Evolutionary conservation across 2,888 invertebrate genomes (phyloP).

Genomic region (Diaprepes abbreviatus): DNA sequence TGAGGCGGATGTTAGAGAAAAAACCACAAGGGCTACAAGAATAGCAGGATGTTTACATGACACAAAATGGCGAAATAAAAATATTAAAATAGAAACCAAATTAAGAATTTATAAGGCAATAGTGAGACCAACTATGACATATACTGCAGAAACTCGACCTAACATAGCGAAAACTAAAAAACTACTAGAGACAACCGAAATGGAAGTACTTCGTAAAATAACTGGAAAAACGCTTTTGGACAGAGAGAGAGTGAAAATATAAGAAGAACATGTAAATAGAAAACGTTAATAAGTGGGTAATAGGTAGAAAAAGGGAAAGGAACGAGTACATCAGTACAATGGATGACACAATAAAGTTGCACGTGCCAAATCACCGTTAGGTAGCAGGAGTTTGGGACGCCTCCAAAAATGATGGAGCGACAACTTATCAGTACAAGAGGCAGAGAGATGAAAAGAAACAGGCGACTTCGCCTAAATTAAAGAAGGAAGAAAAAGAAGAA

Average conservation of each 20-base stretch:
- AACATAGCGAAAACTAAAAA: not conserved
- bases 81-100: too few species aligned
- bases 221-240: too few species aligned
- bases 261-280: not conserved
- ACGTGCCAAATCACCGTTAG: too few species aligned
- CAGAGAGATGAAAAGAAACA: too few species aligned
- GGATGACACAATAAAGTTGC: too few species aligned
- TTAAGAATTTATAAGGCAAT: not conserved
- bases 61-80: too few species aligned
- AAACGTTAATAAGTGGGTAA: not conserved
- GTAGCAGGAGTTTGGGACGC: too few species aligned
- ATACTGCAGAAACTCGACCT: not conserved
- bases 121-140: not conserved
- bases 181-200: not conserved
- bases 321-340: not conserved
- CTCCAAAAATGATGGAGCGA: too few species aligned
- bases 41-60: too few species aligned
- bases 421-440: too few species aligned
- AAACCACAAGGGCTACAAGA: not conserved
- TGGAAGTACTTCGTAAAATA: not conserved
- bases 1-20: not conserved
- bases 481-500: too few species aligned
- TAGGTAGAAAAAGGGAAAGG: not conserved
- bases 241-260: not conserved
- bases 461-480: too few species aligned